Conservation (phyloP, 1,140 invertebrate genomes). For the Heliconius hewitsoni region DNA sequence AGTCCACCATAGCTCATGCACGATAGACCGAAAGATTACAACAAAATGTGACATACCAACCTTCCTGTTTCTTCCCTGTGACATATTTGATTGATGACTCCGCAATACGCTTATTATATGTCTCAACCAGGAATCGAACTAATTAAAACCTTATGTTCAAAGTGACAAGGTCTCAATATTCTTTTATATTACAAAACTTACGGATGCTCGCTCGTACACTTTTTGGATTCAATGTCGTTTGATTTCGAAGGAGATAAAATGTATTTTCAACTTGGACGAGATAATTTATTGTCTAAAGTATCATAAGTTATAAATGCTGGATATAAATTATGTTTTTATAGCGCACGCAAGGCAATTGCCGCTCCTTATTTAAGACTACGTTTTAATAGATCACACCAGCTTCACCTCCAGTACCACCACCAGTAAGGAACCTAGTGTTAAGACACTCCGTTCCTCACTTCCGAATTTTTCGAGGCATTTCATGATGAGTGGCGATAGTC, state of each 20-base stretch:
- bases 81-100: slow-evolving; percentile 53
- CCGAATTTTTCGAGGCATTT: too few species aligned
- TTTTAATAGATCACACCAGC: not conserved
- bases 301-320: slow-evolving; percentile 11
- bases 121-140: not conserved
- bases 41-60: slow-evolving; percentile 15
- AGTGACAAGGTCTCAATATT: not conserved
- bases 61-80: slow-evolving; percentile 29
- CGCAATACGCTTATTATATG: slow-evolving; percentile 15
- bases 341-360: not conserved
- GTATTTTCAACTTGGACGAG: slow-evolving; percentile 35
- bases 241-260: slow-evolving; percentile 53
- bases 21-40: slow-evolving; percentile 12
- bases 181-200: slow-evolving; percentile 27
- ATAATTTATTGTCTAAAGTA: slow-evolving; percentile 17
- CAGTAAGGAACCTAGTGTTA: too few species aligned
- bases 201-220: slow-evolving; percentile 46
- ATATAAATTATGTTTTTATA: not conserved
- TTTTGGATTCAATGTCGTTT: slow-evolving; percentile 46
- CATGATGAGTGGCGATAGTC: too few species aligned
- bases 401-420: too few species aligned
- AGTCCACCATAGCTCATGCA: not conserved
- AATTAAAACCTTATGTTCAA: slow-evolving; percentile 37
- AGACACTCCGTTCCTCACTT: too few species aligned
- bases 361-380: slow-evolving; percentile 13